Conservation (phyloP, 2,113 vertebrate genomes). For the Alectura lathami region DNA sequence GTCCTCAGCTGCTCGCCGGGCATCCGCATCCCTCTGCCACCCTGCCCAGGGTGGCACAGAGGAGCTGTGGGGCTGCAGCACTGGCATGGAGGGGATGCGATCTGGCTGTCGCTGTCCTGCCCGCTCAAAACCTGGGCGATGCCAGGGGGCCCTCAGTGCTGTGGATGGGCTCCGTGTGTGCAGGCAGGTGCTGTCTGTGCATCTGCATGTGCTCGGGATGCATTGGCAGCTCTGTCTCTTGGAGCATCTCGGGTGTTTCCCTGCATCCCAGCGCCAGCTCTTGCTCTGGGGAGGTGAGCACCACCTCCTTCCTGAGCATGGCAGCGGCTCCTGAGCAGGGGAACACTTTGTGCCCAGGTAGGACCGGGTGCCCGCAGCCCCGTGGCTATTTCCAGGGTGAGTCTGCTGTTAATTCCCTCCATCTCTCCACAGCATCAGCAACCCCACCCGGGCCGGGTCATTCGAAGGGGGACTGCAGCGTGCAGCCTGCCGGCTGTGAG, state of each 20-base stretch:
- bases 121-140: accelerated
- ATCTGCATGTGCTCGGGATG: neutral
- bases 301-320: neutral
- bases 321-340: neutral
- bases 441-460: neutral
- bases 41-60: neutral
- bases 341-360: neutral
- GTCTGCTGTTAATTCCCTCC: constrained; percentile 43
- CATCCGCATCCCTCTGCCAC: neutral
- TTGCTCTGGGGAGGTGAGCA: neutral
- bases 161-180: neutral
- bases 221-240: neutral
- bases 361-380: neutral
- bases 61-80: neutral
- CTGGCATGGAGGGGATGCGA: accelerated
- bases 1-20: neutral
- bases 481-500: constrained; percentile 35
- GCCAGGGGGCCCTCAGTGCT: accelerated
- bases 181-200: neutral
- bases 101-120: neutral
- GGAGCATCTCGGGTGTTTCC: neutral
- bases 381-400: neutral
- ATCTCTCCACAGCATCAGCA: constrained; percentile 52
- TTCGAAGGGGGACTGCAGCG: neutral
- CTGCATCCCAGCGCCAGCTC: neutral